These are phyloP conservation scores for Tetranychus truncatus DNA, from an alignment of 2,888 invertebrate species.

Conservation along the genomic window DNA sequence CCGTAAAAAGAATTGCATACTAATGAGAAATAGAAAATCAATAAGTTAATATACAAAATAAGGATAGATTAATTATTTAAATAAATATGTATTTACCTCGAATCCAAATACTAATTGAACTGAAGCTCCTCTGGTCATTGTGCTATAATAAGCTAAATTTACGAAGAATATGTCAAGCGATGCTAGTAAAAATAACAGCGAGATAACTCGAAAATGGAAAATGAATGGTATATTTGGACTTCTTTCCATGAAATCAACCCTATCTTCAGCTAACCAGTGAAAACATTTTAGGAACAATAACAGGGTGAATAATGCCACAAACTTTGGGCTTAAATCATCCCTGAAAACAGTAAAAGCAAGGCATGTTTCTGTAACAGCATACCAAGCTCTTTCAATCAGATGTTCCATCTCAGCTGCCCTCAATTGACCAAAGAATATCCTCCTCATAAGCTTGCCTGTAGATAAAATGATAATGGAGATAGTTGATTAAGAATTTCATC, in stretches of 20 bases:
- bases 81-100: slow-evolving; percentile 27
- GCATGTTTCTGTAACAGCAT: slow-evolving; percentile 98
- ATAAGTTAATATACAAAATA: neutral
- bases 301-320: slow-evolving; percentile 89
- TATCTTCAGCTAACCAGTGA: slow-evolving; percentile 97
- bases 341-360: slow-evolving; percentile 95
- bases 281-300: slow-evolving; percentile 91
- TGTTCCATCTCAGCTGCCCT: slow-evolving; percentile 95
- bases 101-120: slow-evolving; percentile 98
- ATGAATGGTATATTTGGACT: slow-evolving; percentile 88
- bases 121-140: slow-evolving; percentile 76
- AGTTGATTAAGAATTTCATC: slow-evolving; percentile 44
- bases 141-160: slow-evolving; percentile 78
- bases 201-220: slow-evolving; percentile 77
- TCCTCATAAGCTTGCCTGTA: slow-evolving; percentile 84
- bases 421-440: slow-evolving; percentile 84
- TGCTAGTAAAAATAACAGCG: slow-evolving; percentile 56
- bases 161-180: slow-evolving; percentile 71
- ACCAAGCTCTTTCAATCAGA: slow-evolving; percentile 92
- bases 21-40: slow-evolving; percentile 29
- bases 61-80: neutral
- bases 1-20: slow-evolving; percentile 86
- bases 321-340: slow-evolving; percentile 95
- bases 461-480: slow-evolving; percentile 82
- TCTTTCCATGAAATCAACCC: slow-evolving; percentile 97